Base-by-base conservation (phyloP, 2,113 vertebrate species). In the Pogonocichla stellata region DNA sequence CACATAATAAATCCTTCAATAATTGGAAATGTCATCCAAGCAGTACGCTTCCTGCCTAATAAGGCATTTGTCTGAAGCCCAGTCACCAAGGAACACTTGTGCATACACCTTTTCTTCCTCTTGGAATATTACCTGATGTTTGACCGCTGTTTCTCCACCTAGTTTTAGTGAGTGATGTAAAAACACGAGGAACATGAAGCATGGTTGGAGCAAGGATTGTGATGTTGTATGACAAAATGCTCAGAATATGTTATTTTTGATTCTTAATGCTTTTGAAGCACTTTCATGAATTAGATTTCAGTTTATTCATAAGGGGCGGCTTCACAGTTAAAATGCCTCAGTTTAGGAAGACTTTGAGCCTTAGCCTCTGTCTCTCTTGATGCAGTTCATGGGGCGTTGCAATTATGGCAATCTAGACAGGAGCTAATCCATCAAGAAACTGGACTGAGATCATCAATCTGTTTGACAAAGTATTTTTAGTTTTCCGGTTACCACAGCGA, bases 1-100 rank as follows among this genome's bases (percentile, higher is more conserved):
- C 86, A 94, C 7, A 0, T 62, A 58, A 87, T 94, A 96, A 95
- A 93, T 92, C 66, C 34, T 69, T 91, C 71, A 80, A 57, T 53
- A 94, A 88, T 10, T 47, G 60, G 36, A 56, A 84, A 80, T 72
- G 50, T 69, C 73, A 85, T 61, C 47, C 45, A 69, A 79, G 29
- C 40, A 56, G 19, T 61, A 38, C 9, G 61, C 19, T 91, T 19
- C 38, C 53, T 85, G 65, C 25, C 42, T 43, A 73, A 54, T 69
- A 72, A 82, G 85, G 53, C 42, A 23, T 69, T 90, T 85, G 33
- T 61, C 70, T 81, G 70, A 81, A 70, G 69, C 8, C 11, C 19
- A 42, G 54, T 50, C 58, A 90, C 43, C 60, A 67, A 40, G 1
- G 1, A 84, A 62, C 36, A 48, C 28, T 53, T 60, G 8, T 19